These are phyloP conservation scores for Heterodera filipjevi DNA, from an alignment of 2,888 invertebrate species.

Conservation along the genomic window DNA sequence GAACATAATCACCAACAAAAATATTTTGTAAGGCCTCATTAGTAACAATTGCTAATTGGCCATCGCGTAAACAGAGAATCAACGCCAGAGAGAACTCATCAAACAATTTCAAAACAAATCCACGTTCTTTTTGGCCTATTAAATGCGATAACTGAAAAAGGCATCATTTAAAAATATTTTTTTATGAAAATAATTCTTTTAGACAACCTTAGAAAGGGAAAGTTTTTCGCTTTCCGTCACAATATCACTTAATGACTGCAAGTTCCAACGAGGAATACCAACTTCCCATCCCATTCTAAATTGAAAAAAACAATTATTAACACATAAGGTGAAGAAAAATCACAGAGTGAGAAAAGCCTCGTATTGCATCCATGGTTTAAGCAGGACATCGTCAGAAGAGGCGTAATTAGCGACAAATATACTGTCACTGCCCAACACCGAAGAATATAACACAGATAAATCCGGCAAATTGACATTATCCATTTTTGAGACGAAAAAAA, in stretches of 20 bases:
- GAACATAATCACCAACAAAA: background rate
- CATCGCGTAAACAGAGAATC: background rate
- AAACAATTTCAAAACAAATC: conserved; percentile 7
- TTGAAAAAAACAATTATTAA: background rate
- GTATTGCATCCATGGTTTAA: background rate
- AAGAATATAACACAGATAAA: background rate
- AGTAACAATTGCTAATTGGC: background rate
- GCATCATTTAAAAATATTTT: too few relatives aligned
- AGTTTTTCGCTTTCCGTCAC: background rate
- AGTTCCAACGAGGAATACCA: background rate
- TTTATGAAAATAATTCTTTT: too few relatives aligned
- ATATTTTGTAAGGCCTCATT: background rate
- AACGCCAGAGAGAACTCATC: background rate
- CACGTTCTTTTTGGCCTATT: background rate
- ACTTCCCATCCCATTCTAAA: background rate
- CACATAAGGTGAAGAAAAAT: background rate
- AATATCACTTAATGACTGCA: background rate
- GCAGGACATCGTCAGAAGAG: background rate
- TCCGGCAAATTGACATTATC: background rate
- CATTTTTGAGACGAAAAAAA: background rate
- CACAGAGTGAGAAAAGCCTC: background rate
- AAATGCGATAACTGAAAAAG: background rate
- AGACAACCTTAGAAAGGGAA: background rate
- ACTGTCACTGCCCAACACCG: background rate
- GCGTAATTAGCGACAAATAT: background rate